Evolutionary conservation across 2,797 vertebrate species (phyloP).

Genomic region (Craterocephalus amniculus): DNA sequence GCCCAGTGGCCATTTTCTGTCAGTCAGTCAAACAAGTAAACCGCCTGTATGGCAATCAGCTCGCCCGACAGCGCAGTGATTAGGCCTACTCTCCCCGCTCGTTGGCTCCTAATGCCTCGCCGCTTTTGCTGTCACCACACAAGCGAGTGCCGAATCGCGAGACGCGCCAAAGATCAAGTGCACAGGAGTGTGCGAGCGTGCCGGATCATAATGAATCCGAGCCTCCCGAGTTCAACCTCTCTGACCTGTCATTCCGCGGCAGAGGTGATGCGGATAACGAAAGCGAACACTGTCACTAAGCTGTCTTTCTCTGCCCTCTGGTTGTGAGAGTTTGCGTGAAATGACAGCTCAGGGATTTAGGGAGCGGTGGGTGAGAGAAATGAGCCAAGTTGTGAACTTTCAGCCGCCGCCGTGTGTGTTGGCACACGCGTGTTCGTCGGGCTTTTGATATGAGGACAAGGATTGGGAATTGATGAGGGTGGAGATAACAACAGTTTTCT

Average conservation of each 20-base stretch:
- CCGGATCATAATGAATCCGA: slow-evolving; percentile 19
- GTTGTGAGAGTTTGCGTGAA: slow-evolving; percentile 7
- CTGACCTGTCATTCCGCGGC: slow-evolving; percentile 56
- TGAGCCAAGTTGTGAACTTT: slow-evolving; percentile 28
- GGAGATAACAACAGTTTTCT: slow-evolving; percentile 70
- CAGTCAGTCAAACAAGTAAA: slow-evolving; percentile 67
- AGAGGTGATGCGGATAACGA: slow-evolving; percentile 53
- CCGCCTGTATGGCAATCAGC: slow-evolving; percentile 62
- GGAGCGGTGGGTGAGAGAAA: slow-evolving; percentile 40
- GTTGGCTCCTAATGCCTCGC: slow-evolving; percentile 48
- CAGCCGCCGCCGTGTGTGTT: slow-evolving; percentile 21
- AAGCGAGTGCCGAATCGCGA: slow-evolving; percentile 25
- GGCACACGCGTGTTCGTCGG: slow-evolving; percentile 22
- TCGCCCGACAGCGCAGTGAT: slow-evolving; percentile 41
- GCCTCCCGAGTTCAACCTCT: slow-evolving; percentile 55
- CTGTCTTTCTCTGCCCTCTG: slow-evolving; percentile 34
- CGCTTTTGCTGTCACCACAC: slow-evolving; percentile 35
- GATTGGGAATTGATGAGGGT: slow-evolving; percentile 58
- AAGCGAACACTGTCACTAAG: slow-evolving; percentile 63
- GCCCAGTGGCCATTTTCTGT: slow-evolving; percentile 55
- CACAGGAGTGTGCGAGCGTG: background rate
- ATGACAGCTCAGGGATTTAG: slow-evolving; percentile 58
- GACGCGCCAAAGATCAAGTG: slow-evolving; percentile 52
- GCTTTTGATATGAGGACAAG: slow-evolving; percentile 49
- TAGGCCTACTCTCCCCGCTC: slow-evolving; percentile 65